Base-by-base conservation (phyloP, 2,888 invertebrate genomes). In the Aspidiotus rigidus region DNA sequence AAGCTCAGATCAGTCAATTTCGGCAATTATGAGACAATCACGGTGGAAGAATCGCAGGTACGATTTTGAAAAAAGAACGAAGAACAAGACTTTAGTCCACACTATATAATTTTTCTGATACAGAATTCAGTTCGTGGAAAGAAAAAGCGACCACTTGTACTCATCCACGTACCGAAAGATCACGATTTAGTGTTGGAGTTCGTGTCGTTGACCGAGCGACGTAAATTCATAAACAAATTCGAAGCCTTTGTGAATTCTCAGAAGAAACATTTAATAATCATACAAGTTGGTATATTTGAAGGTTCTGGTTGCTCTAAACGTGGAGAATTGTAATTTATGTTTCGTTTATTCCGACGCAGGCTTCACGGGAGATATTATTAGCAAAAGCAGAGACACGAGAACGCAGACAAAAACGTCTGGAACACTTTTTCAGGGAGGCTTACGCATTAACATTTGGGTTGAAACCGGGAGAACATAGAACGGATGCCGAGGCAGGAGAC, bases 351-450 rank as follows among this genome's bases (percentile, higher is more conserved):
- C 28, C 5, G 1, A 82, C 83, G 28, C 85, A 89, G 79, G 86
- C 87, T 75, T 79, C 73, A 73, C 83, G 92, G 42, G 94, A 94
- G 74, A 85, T 90, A 72, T 90, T 95, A 84, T 78, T 94, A 69
- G 88, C 90, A 9, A 89, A 92, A 76, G 94, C 94, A 9, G 96
- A 96, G 79, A 96, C 96, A 0, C 87, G 93, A 74, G 94, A 95
- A 76, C 83, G 95, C 8, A 80, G 96, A n/a, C 94, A 96, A 77
- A 88, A 90, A 75, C 87, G 92, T 73, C 78, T 97, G 67, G 96
- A 96, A 77, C 80, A 94, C 80, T 97, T 97, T 82, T 97, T 97
- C 80, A 83, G 96, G 71, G 95, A 96, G 80, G 96, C 95, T 0
- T 96, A 96, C 76, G 93, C 94, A 0, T 81, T 95, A 71, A 94